These are phyloP conservation scores for Drosophila guanche DNA, from an alignment of 1,140 invertebrate genomes.

Conservation along the genomic window DNA sequence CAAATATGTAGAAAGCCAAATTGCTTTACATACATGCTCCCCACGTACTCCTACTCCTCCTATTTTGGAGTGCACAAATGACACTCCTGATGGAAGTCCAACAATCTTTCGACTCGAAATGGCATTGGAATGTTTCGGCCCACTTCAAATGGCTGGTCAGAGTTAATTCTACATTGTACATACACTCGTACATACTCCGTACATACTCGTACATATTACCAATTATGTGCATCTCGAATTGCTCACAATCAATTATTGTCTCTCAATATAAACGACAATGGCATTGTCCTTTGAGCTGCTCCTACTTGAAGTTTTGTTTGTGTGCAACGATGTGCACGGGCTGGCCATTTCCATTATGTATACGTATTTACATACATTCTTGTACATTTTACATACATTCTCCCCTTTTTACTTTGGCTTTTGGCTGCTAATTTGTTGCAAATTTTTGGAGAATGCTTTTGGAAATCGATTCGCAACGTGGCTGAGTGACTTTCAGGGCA, in stretches of 20 bases:
- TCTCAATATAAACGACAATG: conserved; percentile 10
- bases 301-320: conserved; percentile 1
- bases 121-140: background rate
- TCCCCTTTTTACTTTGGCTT: conserved; percentile 17
- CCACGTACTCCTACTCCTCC: conserved; percentile 4
- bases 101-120: background rate
- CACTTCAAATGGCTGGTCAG: too few relatives aligned
- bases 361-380: too few relatives aligned
- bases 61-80: conserved; percentile 15
- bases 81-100: conserved; percentile 7
- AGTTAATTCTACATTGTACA: too few relatives aligned
- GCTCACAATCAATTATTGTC: conserved; percentile 10
- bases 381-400: background rate
- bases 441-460: conserved; percentile 24
- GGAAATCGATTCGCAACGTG: conserved; percentile 21
- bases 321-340: background rate
- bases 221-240: conserved; percentile 8
- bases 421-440: conserved; percentile 28
- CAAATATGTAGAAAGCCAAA: conserved; percentile 43
- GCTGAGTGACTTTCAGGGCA: conserved; percentile 28
- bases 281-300: conserved; percentile 22
- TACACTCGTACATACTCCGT: background rate
- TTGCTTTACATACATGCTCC: conserved; percentile 41
- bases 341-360: conserved; percentile 14
- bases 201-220: background rate